Evolutionary conservation across 2,888 invertebrate genomes (phyloP).

Genomic region (Mantis religiosa): DNA sequence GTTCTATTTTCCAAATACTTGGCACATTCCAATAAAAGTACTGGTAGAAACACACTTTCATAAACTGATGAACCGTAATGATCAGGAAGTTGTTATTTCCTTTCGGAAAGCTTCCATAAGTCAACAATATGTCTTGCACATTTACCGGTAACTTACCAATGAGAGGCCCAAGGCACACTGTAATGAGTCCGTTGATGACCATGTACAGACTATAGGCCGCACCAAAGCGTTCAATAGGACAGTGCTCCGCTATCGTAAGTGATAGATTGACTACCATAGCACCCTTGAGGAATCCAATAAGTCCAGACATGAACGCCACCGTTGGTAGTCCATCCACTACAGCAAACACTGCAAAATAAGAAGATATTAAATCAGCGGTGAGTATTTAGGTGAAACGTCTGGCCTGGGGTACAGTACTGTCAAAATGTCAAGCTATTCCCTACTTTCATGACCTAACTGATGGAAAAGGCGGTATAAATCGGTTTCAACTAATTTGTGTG

Average conservation of each 20-base stretch:
- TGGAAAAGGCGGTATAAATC: too few species aligned
- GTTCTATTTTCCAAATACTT: too few species aligned
- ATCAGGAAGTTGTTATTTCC: background rate
- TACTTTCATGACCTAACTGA: too few species aligned
- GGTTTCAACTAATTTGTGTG: too few species aligned
- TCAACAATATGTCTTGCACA: background rate
- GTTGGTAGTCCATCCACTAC: conserved; percentile 50
- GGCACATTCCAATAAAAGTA: background rate
- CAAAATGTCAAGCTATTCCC: too few species aligned
- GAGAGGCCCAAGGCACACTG: conserved; percentile 63
- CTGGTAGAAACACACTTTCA: too few species aligned
- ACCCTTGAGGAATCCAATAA: conserved; percentile 64
- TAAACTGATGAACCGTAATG: background rate
- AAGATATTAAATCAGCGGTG: too few species aligned
- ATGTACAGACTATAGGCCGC: conserved; percentile 70
- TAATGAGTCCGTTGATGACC: conserved; percentile 64
- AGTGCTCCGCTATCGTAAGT: conserved; percentile 65
- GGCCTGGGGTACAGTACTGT: too few species aligned
- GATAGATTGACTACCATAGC: conserved; percentile 67
- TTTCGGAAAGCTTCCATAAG: background rate
- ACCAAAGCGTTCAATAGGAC: conserved; percentile 63
- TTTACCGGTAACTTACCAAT: conserved; percentile 51
- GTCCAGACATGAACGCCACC: conserved; percentile 42
- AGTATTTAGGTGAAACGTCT: too few species aligned
- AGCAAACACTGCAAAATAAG: conserved; percentile 51